phyloP scores from a whole-genome alignment of 2,888 invertebrate species.

The Platyscelio sp. region DNA sequence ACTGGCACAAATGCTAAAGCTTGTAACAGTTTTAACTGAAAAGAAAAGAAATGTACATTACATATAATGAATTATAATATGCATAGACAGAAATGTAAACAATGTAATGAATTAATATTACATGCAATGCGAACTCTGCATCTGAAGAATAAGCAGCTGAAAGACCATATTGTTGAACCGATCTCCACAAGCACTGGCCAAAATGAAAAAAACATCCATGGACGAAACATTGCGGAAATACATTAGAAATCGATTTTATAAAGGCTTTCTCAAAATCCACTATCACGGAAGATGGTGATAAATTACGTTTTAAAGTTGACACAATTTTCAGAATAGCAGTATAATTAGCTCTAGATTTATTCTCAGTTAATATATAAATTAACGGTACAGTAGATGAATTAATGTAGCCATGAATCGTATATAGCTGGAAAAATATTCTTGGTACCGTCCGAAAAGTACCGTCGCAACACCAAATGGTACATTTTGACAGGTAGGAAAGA shows the following conservation, averaged over 20 bases:
- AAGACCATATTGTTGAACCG: neutral
- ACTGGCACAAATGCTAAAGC: too few species aligned
- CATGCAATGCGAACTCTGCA: neutral
- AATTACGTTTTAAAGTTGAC: neutral
- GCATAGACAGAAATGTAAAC: too few species aligned
- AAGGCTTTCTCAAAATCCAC: neutral
- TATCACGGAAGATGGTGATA: neutral
- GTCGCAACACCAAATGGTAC: neutral
- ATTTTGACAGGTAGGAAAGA: too few species aligned
- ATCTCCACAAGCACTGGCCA: slow-evolving; percentile 2
- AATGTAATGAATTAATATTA: neutral
- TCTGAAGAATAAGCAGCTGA: neutral
- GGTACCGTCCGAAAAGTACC: neutral
- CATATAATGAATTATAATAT: too few species aligned
- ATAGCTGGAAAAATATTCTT: neutral
- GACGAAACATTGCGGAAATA: neutral
- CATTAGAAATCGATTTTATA: neutral
- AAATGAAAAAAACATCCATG: slow-evolving; percentile 11
- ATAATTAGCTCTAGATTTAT: neutral
- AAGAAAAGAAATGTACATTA: too few species aligned
- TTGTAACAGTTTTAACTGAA: too few species aligned
- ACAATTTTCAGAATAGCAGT: neutral
- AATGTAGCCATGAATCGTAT: neutral
- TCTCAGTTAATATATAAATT: neutral
- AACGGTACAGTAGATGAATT: neutral